Evolutionary conservation across 2,113 vertebrate species (phyloP), one percentile per base, ranked within the genome.

Genomic region (Coracopsis vasa): DNA sequence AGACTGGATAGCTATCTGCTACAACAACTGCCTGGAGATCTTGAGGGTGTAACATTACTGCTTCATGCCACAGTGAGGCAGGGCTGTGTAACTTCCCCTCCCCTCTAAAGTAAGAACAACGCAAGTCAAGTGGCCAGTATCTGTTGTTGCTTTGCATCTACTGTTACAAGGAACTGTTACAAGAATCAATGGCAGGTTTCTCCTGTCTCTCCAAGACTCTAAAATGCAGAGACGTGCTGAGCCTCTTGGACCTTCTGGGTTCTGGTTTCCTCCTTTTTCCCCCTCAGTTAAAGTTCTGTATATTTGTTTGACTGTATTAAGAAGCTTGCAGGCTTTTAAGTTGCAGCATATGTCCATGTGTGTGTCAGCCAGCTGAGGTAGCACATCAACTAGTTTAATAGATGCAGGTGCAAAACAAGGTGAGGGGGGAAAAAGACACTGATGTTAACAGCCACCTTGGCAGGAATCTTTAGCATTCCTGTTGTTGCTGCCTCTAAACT

Each of bases 1-100:
- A 8, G 99, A 99, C 98, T 99, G 99, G 99, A 99, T 99, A 82
- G 99, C 99, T 96, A 99, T 99, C 98, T 99, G 99, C 98, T 99
- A 99, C 98, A 99, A 99, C 98, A 99, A 99, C 98, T 99, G 99
- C 97, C 98, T 99, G 97, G 99, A 99, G 98, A 99, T 99, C 96
- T 98, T 99, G 97, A 98, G 99, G 78, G 99, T 99, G 95, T 99
- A 98, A 98, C 96, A 35, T 41, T 37, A 35, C 94, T 91, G 96
- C 93, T 27, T 73, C 54, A 2, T 72, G 91, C 94, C 50, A 48
- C 37, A 1, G 20, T 80, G 70, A 75, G 96, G 97, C 97, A 96
- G 96, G 96, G 97, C 93, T 92, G 92, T 96, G 62, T 87, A 61
- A 94, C 56, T 90, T 96, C 94, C 95, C 96, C 82, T 96, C 93